These are phyloP conservation scores for Odontamblyopus rebecca DNA, from an alignment of 2,797 vertebrate genomes.

Conservation along the genomic window DNA sequence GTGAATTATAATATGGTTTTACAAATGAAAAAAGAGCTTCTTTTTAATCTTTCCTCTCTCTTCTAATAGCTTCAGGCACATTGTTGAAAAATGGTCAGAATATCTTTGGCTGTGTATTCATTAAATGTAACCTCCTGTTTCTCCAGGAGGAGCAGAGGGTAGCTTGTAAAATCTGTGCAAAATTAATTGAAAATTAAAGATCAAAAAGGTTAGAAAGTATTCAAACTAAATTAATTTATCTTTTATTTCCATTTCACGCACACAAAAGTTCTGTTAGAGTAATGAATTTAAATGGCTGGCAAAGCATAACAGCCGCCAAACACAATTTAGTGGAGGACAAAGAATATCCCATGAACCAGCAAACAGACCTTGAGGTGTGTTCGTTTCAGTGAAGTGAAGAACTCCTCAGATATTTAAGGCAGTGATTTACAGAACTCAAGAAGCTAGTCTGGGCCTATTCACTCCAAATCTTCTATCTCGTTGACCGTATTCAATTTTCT, in stretches of 20 bases:
- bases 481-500: no score
- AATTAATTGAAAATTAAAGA: conserved; percentile 11
- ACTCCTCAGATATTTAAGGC: no score
- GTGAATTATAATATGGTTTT: background rate
- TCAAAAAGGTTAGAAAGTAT: background rate
- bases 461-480: no score
- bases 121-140: conserved; percentile 8
- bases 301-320: background rate
- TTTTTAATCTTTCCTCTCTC: conserved; percentile 2
- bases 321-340: no score
- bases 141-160: background rate
- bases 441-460: no score
- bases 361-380: no score
- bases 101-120: background rate
- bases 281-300: background rate
- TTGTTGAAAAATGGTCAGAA: conserved; percentile 3
- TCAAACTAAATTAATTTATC: background rate
- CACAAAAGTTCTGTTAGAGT: background rate
- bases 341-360: no score
- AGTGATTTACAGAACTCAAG: no score
- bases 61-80: background rate
- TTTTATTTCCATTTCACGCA: background rate
- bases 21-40: background rate
- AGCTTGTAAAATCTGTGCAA: background rate
- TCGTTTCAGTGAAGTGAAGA: no score